Evolutionary conservation across 2,113 vertebrate species (phyloP), one percentile per base, ranked within the genome.

Genomic region (Hemichromis elongatus): DNA sequence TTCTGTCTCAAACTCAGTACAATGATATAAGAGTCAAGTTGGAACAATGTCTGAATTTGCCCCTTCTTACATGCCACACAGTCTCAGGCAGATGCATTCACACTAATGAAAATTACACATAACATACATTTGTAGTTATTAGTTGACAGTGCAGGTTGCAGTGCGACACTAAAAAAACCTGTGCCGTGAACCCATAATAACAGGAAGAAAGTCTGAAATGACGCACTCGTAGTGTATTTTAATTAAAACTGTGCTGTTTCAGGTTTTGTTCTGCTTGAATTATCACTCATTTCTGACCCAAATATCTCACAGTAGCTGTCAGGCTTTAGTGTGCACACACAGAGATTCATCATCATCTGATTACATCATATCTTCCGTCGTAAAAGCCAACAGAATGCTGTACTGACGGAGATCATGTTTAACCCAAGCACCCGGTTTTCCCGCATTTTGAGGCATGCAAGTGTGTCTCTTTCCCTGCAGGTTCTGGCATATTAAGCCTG

Each of bases 401-500:
- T 59, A 18, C 3, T 66, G 77, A 84, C 81, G 50, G 26, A 54
- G 57, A 77, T 54, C 73, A 26, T 6, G 18, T 88, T 78, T 24
- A 21, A 79, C 47, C 81, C 70, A 77, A 80, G 82, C 85, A 86
- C 81, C 56, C 52, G 24, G 7, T n/a, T 77, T 63, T 84, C 55
- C 83, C 13, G 52, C 56, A 70, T 63, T 82, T 59, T 66, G 56
- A 56, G 61, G 53, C 53, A 37, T 82, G 52, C 79, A n/a, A 82
- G 73, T 54, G 54, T 37, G 45, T 81, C 30, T 24, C 68, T 50
- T 75, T 55, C 82, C 84, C 88, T 63, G 87, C 87, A 84, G 90
- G 61, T 57, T 24, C 40, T 92, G 90, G 93, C 88, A 89, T 91
- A 87, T 77, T 30, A 53, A 5, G 88, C 89, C 82, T 5, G 18